Evolutionary conservation across 2,888 invertebrate genomes (phyloP).

Genomic region (Chesias legatella): DNA sequence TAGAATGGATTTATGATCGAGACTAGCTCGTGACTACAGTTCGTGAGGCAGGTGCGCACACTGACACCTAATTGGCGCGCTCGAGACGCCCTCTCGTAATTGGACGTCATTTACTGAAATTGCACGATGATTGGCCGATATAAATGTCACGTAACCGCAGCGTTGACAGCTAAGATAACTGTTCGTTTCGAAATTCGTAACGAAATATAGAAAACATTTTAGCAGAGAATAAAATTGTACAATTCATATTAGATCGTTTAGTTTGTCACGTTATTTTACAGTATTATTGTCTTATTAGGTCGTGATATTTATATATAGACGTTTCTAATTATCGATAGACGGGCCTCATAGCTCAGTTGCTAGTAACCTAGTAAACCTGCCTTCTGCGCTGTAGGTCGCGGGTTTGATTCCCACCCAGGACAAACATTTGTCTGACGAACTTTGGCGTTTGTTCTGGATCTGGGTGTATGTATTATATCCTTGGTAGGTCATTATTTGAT

Average conservation of each 20-base stretch:
- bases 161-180: slow-evolving; percentile 26
- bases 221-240: neutral
- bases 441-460: too few species aligned
- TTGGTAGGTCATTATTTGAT: too few species aligned
- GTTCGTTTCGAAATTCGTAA: slow-evolving; percentile 19
- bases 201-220: slow-evolving; percentile 2
- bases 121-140: slow-evolving; percentile 60
- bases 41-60: slow-evolving; percentile 72
- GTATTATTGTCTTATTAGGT: too few species aligned
- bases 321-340: too few species aligned
- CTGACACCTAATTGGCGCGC: slow-evolving; percentile 70
- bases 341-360: too few species aligned
- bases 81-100: slow-evolving; percentile 69
- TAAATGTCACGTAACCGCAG: slow-evolving; percentile 50
- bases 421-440: too few species aligned
- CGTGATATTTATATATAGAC: too few species aligned
- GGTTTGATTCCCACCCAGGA: too few species aligned
- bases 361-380: too few species aligned
- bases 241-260: neutral
- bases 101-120: slow-evolving; percentile 70
- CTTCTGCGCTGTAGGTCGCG: too few species aligned
- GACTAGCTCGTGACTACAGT: slow-evolving; percentile 61
- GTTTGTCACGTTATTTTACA: too few species aligned
- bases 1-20: slow-evolving; percentile 57
- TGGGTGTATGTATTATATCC: too few species aligned